Evolutionary conservation across 1,140 invertebrate genomes (phyloP).

Genomic region (Metaphire vulgaris): DNA sequence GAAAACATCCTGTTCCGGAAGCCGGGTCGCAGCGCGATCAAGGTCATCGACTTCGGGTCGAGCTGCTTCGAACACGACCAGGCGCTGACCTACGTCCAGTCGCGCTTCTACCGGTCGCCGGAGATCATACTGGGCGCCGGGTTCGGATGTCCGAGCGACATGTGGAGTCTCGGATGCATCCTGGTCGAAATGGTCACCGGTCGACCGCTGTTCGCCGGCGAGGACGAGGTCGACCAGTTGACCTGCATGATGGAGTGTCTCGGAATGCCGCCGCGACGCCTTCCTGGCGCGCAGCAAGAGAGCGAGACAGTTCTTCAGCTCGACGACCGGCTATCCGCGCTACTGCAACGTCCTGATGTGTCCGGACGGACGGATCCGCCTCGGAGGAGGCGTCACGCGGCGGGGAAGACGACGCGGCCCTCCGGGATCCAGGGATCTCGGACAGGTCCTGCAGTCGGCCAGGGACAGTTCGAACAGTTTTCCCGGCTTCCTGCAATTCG

Average conservation of each 20-base stretch:
- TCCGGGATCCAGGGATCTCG: constrained; percentile 82
- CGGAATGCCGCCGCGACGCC: constrained; percentile 86
- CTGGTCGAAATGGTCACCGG: constrained; percentile 31
- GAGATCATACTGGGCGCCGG: constrained; percentile 34
- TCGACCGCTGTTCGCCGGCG: constrained; percentile 60
- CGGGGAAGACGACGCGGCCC: constrained; percentile 88
- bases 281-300: constrained; percentile 88
- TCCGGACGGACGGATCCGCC: constrained; percentile 74
- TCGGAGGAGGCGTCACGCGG: constrained; percentile 78
- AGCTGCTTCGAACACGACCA: constrained; percentile 27
- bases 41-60: constrained; percentile 29
- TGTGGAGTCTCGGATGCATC: constrained; percentile 36
- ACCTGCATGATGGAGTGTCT: constrained; percentile 96
- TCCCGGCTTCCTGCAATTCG: constrained; percentile 91
- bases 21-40: constrained; percentile 19
- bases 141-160: constrained; percentile 33
- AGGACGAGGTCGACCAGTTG: constrained; percentile 97
- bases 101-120: constrained; percentile 34
- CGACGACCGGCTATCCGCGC: constrained; percentile 49
- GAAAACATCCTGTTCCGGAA: constrained; percentile 34
- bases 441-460: constrained; percentile 83
- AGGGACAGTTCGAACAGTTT: constrained; percentile 89
- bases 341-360: constrained; percentile 87
- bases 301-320: constrained; percentile 81
- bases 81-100: constrained; percentile 33